phyloP scores from a whole-genome alignment of 2,113 vertebrate genomes.

The Malaclemys terrapin region DNA sequence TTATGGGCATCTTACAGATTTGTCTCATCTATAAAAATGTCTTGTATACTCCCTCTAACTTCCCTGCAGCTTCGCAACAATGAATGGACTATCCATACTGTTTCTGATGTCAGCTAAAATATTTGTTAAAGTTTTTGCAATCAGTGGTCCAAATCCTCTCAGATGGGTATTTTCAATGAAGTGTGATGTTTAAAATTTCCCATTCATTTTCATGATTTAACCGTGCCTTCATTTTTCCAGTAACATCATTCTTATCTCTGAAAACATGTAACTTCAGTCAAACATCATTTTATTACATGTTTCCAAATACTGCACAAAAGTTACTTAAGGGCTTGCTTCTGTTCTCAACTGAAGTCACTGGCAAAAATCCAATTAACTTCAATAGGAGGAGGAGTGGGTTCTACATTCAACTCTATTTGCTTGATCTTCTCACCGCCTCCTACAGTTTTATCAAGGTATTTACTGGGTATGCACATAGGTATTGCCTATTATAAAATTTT shows the following conservation, averaged over 20 bases:
- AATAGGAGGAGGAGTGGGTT: neutral
- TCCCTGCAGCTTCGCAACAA: accelerated
- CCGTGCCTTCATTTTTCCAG: neutral
- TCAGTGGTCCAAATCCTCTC: neutral
- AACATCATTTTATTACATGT: neutral
- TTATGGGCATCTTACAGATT: neutral
- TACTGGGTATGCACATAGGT: neutral
- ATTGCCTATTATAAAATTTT: neutral
- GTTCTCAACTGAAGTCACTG: neutral
- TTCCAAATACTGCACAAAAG: neutral
- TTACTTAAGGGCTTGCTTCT: neutral
- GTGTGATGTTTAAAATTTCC: neutral
- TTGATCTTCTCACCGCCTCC: neutral
- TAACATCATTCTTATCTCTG: neutral
- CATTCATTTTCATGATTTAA: neutral
- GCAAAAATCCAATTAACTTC: neutral
- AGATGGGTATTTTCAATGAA: neutral
- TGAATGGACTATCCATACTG: neutral
- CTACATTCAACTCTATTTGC: neutral
- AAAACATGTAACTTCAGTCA: neutral
- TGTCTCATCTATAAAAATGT: neutral
- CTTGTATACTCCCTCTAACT: neutral
- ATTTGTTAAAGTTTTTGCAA: neutral
- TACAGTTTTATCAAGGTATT: neutral
- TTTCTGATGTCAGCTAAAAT: neutral